phyloP scores from a whole-genome alignment of 2,797 vertebrate species.

The Melanotaenia nigrans region DNA sequence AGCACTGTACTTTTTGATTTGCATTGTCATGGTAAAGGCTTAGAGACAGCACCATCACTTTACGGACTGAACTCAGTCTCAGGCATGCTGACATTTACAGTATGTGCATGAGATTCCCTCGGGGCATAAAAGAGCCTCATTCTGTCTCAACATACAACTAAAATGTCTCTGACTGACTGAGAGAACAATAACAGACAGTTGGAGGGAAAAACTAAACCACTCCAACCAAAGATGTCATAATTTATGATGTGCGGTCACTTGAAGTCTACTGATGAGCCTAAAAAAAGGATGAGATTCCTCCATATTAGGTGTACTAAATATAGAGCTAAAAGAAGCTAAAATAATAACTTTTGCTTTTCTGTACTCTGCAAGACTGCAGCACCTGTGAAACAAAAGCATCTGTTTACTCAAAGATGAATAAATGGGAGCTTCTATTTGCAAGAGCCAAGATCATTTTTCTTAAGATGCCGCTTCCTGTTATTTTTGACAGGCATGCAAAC shows the following conservation, averaged over 20 bases:
- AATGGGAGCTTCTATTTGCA: not conserved
- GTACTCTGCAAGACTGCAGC: not conserved
- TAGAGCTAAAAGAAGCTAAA: not conserved
- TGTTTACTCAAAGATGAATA: not conserved
- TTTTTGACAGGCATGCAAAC: not conserved
- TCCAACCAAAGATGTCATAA: not conserved
- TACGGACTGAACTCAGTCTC: slow-evolving; percentile 25
- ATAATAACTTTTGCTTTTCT: too few relatives aligned
- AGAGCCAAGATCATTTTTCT: not conserved
- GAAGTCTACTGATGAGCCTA: not conserved
- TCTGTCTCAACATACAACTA: slow-evolving; percentile 1
- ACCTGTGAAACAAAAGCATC: not conserved
- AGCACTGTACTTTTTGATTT: slow-evolving; percentile 45
- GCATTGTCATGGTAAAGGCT: slow-evolving; percentile 49
- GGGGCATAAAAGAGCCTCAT: slow-evolving; percentile 3
- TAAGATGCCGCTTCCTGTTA: not conserved
- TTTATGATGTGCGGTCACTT: not conserved
- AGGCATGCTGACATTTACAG: slow-evolving; percentile 55
- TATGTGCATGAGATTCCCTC: slow-evolving; percentile 16
- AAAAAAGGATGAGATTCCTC: not conserved
- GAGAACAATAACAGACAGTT: slow-evolving; percentile 4
- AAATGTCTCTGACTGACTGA: slow-evolving; percentile 4
- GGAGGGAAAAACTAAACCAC: not conserved
- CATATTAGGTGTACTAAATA: not conserved
- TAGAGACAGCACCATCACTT: slow-evolving; percentile 29